Evolutionary conservation across 2,113 vertebrate genomes (phyloP).

Genomic region (Peromyscus maniculatus): DNA sequence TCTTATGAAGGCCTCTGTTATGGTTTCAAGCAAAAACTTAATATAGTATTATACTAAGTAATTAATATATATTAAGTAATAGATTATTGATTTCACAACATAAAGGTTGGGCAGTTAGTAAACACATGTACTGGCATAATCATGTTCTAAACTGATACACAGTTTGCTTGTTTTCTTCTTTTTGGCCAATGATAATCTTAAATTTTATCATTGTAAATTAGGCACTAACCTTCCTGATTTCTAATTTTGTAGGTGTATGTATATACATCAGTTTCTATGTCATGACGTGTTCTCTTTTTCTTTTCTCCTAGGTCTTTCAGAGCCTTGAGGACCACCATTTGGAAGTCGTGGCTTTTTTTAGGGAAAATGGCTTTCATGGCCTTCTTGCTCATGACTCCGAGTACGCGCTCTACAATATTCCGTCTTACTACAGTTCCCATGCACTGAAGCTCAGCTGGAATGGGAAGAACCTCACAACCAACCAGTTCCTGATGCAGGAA

Average conservation of each 20-base stretch:
- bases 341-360: conserved; percentile 95
- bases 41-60: not conserved
- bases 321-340: conserved; percentile 96
- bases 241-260: not conserved
- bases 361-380: conserved; percentile 95
- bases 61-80: not conserved
- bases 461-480: conserved; percentile 96
- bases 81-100: conserved; percentile 56
- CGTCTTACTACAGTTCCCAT: conserved; percentile 95
- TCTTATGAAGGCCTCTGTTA: conserved; percentile 22
- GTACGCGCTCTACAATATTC: conserved; percentile 95
- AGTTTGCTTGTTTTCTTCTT: not conserved
- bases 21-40: conserved; percentile 38
- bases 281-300: conserved; percentile 35
- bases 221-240: conserved; percentile 48
- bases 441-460: conserved; percentile 97
- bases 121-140: conserved; percentile 25
- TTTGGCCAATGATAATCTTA: not conserved
- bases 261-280: conserved; percentile 22
- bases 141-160: not conserved
- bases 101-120: conserved; percentile 32
- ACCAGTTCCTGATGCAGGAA: conserved; percentile 95
- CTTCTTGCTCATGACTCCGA: conserved; percentile 96
- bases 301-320: conserved; percentile 92
- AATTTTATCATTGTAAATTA: conserved; percentile 41